Percentiles rank a stretch among this genome's conserved stretches.
Evolutionary conservation across 2,113 vertebrate species (phyloP).

Genomic region (Cyprinodon brontotheroides): DNA sequence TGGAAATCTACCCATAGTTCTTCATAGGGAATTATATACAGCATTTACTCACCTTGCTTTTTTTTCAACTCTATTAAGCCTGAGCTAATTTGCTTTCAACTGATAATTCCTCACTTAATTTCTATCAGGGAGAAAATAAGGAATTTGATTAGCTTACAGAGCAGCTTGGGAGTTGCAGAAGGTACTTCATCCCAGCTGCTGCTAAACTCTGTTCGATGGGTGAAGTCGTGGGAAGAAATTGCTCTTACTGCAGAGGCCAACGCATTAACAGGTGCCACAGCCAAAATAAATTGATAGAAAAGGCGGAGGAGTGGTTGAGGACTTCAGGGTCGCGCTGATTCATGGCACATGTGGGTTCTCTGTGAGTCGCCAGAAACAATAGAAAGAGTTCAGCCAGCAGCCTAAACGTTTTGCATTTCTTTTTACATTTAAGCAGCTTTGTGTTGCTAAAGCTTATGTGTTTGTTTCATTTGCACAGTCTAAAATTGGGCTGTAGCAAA

Average conservation of each 20-base stretch:
- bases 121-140: slow-evolving; percentile 14
- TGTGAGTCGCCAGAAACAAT: slow-evolving; percentile 38
- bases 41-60: neutral
- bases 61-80: slow-evolving; percentile 8
- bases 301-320: slow-evolving; percentile 51
- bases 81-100: slow-evolving; percentile 3
- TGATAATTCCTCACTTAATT: slow-evolving; percentile 14
- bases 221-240: slow-evolving; percentile 47
- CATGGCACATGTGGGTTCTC: slow-evolving; percentile 54
- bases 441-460: neutral
- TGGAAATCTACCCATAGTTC: neutral
- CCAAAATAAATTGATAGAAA: slow-evolving; percentile 58
- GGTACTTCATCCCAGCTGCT: slow-evolving; percentile 15
- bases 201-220: slow-evolving; percentile 42
- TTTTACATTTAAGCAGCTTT: neutral
- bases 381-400: slow-evolving; percentile 6
- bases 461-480: neutral
- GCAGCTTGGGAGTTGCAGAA: neutral
- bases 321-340: slow-evolving; percentile 56
- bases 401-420: slow-evolving; percentile 12
- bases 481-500: no score
- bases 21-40: neutral
- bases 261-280: slow-evolving; percentile 39
- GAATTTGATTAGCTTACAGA: slow-evolving; percentile 15
- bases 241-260: slow-evolving; percentile 46